Conservation (phyloP, 2,113 vertebrate species). For the Pogona vitticeps region DNA sequence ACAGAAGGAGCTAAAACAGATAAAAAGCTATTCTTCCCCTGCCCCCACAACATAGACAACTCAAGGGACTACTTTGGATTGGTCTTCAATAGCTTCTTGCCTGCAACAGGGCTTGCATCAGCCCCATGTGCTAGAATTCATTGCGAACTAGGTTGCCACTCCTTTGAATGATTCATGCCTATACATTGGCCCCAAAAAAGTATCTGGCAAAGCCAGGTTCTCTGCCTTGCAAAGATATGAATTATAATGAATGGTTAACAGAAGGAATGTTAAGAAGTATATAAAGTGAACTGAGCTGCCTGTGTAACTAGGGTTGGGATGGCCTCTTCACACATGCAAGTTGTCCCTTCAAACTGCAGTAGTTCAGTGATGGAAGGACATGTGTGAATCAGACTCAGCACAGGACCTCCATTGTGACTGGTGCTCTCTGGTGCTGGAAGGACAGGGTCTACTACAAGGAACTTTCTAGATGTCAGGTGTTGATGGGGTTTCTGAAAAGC, state of each 20-base stretch:
- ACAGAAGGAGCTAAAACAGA: background rate
- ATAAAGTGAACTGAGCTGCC: background rate
- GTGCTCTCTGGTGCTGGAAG: background rate
- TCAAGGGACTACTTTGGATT: background rate
- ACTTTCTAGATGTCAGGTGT: too few species aligned
- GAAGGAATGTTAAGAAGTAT: background rate
- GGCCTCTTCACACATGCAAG: background rate
- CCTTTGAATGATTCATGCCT: slow-evolving; percentile 6
- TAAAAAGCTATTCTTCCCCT: background rate
- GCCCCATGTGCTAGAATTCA: slow-evolving; percentile 4
- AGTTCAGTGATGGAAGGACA: background rate
- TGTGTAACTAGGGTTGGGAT: background rate
- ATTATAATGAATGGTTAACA: background rate
- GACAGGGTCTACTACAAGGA: background rate
- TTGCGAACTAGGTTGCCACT: background rate
- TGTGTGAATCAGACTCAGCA: background rate
- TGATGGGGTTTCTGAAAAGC: background rate
- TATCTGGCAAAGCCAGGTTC: background rate
- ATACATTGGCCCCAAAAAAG: background rate
- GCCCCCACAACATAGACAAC: background rate
- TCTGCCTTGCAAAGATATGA: background rate
- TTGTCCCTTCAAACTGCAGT: background rate
- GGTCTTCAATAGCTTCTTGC: background rate
- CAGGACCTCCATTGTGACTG: background rate
- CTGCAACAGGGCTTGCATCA: background rate